Evolutionary conservation across 2,113 vertebrate genomes (phyloP).

Genomic region (Trematocara zebra): DNA sequence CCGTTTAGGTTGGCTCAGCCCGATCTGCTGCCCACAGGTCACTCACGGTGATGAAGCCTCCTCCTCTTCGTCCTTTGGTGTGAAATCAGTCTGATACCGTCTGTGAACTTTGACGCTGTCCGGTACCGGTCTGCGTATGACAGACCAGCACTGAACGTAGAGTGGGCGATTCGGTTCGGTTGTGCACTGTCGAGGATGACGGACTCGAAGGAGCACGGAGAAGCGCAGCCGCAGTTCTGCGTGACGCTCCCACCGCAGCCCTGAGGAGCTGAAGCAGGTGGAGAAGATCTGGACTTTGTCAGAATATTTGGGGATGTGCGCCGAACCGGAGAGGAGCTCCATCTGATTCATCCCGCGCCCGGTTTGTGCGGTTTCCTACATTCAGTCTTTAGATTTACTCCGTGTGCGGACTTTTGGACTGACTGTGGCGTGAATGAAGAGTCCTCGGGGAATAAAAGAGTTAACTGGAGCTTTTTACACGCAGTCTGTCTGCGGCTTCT

Average conservation of each 20-base stretch:
- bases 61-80: background rate
- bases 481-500: background rate
- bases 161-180: background rate
- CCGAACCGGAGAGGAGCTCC: background rate
- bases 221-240: background rate
- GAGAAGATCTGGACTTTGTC: background rate
- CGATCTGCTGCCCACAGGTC: background rate
- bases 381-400: background rate
- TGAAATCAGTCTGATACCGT: background rate
- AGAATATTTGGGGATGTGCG: background rate
- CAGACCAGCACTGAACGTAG: background rate
- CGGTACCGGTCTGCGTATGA: background rate
- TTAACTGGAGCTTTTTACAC: background rate
- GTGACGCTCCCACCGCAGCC: background rate
- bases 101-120: background rate
- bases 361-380: background rate
- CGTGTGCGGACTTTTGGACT: background rate
- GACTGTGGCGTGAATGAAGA: background rate
- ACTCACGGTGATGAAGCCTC: background rate
- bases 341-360: background rate
- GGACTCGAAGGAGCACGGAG: background rate
- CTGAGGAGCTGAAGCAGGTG: background rate
- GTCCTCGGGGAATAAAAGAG: background rate
- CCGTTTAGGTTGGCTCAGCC: background rate
- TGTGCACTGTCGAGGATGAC: background rate